Conservation (phyloP, 2,888 invertebrate species). For the Calliopum simillimum region DNA sequence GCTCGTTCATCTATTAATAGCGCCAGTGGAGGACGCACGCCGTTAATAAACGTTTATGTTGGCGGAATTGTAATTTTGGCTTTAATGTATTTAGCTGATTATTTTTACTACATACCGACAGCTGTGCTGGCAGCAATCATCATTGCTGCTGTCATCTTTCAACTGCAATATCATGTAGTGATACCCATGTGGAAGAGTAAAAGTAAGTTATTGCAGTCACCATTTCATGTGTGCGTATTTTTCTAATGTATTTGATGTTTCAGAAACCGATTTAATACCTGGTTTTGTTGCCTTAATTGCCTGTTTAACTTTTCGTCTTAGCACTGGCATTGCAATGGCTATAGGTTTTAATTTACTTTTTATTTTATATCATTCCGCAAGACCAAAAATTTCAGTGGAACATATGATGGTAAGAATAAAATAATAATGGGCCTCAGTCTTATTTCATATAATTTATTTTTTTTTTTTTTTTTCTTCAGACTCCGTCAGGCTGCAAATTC, state of each 20-base stretch:
- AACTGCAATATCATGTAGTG: conserved; percentile 86
- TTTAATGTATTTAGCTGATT: conserved; percentile 84
- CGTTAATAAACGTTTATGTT: conserved; percentile 84
- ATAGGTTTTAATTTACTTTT: conserved; percentile 85
- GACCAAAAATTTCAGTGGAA: conserved; percentile 87
- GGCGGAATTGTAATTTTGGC: conserved; percentile 84
- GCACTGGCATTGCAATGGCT: conserved; percentile 87
- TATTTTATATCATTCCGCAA: conserved; percentile 87
- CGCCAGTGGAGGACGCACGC: conserved; percentile 86
- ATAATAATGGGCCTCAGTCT: not conserved
- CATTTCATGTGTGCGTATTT: not conserved
- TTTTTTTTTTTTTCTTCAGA: conserved; percentile 52
- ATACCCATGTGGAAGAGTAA: conserved; percentile 88
- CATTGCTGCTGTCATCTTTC: conserved; percentile 89
- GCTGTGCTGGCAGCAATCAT: conserved; percentile 89
- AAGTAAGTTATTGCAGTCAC: conserved; percentile 71
- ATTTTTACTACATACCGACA: conserved; percentile 86
- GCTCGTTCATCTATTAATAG: conserved; percentile 87
- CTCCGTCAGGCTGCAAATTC: conserved; percentile 79
- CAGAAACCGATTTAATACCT: conserved; percentile 89
- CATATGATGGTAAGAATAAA: conserved; percentile 73
- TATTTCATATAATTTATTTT: not conserved
- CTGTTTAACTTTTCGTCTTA: conserved; percentile 84
- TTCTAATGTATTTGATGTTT: conserved; percentile 41
- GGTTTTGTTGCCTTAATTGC: conserved; percentile 87